These are phyloP conservation scores for Ectobius pallidus DNA, from an alignment of 2,888 invertebrate genomes.

Conservation along the genomic window DNA sequence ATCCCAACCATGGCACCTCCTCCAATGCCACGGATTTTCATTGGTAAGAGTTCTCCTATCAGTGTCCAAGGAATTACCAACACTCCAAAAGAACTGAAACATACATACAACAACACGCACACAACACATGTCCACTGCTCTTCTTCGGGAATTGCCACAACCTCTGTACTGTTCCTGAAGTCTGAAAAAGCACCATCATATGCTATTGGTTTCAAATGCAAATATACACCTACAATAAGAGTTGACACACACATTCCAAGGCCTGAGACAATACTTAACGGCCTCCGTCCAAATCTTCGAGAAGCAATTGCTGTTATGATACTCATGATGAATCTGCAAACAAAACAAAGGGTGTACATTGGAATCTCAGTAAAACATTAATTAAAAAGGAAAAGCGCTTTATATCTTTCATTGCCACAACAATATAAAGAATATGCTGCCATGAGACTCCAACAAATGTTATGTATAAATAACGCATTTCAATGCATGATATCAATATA, in stretches of 20 bases:
- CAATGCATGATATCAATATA: too few relatives aligned
- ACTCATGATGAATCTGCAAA: slow-evolving; percentile 60
- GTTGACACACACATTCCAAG: slow-evolving; percentile 61
- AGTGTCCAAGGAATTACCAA: slow-evolving; percentile 66
- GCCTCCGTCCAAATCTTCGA: slow-evolving; percentile 58
- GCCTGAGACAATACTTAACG: slow-evolving; percentile 59
- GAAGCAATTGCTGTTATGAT: slow-evolving; percentile 58
- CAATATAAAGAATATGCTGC: too few relatives aligned
- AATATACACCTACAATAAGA: slow-evolving; percentile 52
- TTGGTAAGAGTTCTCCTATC: slow-evolving; percentile 61
- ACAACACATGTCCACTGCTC: slow-evolving; percentile 56
- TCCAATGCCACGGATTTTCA: slow-evolving; percentile 59
- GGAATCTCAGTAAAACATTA: too few relatives aligned
- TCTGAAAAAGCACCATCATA: slow-evolving; percentile 43
- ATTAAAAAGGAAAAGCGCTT: too few relatives aligned
- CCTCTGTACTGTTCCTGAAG: slow-evolving; percentile 8
- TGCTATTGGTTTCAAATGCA: slow-evolving; percentile 39
- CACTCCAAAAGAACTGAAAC: slow-evolving; percentile 61
- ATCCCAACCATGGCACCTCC: slow-evolving; percentile 60
- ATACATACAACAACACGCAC: slow-evolving; percentile 59
- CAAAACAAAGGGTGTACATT: too few relatives aligned
- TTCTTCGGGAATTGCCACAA: slow-evolving; percentile 46
- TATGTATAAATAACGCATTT: too few relatives aligned
- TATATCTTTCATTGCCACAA: too few relatives aligned
- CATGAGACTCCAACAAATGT: too few relatives aligned